Evolutionary conservation across 1,140 invertebrate genomes (phyloP).

Genomic region (Microvelia longipes): DNA sequence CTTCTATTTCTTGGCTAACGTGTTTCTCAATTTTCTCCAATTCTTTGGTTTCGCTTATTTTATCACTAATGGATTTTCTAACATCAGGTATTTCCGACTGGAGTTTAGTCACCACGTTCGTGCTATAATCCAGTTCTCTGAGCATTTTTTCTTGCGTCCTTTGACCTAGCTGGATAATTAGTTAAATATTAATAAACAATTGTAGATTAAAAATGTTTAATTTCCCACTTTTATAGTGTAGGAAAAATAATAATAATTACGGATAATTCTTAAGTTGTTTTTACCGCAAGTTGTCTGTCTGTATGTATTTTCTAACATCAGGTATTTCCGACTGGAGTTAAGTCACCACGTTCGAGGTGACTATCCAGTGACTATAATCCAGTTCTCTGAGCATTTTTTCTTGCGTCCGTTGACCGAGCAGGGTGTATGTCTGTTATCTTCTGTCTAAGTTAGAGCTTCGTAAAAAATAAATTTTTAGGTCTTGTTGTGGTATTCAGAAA

Average conservation of each 20-base stretch:
- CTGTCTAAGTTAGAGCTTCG: no score
- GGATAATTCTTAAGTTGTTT: not conserved
- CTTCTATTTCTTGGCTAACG: slow-evolving; percentile 37
- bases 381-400: slow-evolving; percentile 5
- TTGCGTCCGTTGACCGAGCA: slow-evolving; percentile 23
- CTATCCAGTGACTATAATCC: no score
- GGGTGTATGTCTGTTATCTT: no score
- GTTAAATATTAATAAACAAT: not conserved
- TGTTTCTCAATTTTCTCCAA: not conserved
- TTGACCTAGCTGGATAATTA: slow-evolving; percentile 23
- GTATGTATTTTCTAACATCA: slow-evolving; percentile 2
- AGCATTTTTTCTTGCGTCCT: not conserved
- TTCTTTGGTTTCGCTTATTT: not conserved
- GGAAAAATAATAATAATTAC: not conserved
- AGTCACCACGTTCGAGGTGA: not conserved
- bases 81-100: not conserved
- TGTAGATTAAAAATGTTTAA: not conserved
- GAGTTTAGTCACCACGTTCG: not conserved
- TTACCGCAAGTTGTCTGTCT: no score
- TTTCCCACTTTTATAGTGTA: not conserved
- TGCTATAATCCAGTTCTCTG: slow-evolving; percentile 4
- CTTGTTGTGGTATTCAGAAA: no score
- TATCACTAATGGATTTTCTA: not conserved
- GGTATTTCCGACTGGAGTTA: not conserved
- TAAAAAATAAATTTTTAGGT: no score